phyloP scores from a whole-genome alignment of 2,797 vertebrate species.

The Diplodus sargus region DNA sequence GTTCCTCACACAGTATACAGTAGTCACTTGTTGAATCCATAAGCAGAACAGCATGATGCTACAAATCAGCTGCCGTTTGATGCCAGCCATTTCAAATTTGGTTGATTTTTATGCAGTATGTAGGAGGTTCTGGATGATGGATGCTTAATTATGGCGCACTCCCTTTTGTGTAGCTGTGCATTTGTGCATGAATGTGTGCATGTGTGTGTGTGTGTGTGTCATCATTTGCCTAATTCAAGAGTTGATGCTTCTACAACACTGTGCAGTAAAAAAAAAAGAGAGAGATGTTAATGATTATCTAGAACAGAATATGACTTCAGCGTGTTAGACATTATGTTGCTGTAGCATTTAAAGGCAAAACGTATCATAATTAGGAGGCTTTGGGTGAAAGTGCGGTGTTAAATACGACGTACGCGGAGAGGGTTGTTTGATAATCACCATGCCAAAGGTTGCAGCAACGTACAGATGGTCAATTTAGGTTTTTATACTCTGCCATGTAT shows the following conservation, averaged over 20 bases:
- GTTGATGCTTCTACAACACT: not conserved
- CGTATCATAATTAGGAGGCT: not conserved
- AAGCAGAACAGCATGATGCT: not conserved
- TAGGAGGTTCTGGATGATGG: constrained; percentile 13
- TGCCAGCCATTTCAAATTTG: constrained; percentile 13
- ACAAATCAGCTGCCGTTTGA: not conserved
- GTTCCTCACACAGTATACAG: not conserved
- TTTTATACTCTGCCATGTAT: constrained; percentile 24
- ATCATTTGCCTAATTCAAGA: not conserved
- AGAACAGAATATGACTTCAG: too few relatives aligned
- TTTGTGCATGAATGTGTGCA: constrained; percentile 14
- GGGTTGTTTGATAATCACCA: constrained; percentile 2
- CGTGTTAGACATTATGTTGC: too few relatives aligned
- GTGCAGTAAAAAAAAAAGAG: not conserved
- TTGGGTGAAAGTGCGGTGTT: not conserved
- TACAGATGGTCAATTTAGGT: constrained; percentile 35
- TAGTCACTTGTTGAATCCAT: constrained; percentile 40
- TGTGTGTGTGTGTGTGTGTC: not conserved
- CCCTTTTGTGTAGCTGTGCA: constrained; percentile 2
- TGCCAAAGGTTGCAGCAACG: constrained; percentile 28
- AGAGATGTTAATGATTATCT: too few relatives aligned
- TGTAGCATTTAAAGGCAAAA: not conserved
- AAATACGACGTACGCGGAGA: not conserved
- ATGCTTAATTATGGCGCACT: constrained; percentile 19
- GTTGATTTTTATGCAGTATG: not conserved